A percentile compares a stretch with the other conserved stretches of the same genome.
phyloP scores from a whole-genome alignment of 2,888 invertebrate genomes.

The Lamellibrachia columna region DNA sequence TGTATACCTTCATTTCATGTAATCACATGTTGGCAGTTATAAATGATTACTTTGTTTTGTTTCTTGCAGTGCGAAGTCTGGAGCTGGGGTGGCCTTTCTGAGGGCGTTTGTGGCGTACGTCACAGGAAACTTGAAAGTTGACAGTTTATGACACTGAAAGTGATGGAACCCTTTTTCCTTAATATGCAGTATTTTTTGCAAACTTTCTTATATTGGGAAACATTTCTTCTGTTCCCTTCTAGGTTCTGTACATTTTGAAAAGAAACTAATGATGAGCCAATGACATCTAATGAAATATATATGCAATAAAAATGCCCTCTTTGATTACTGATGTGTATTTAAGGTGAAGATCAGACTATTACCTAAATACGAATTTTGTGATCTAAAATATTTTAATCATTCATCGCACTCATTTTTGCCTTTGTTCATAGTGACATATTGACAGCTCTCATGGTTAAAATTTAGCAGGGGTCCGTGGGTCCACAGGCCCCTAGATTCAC shows the following conservation, averaged over 20 bases:
- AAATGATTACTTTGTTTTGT: neutral
- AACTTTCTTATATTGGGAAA: neutral
- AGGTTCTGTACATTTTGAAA: neutral
- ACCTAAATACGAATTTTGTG: neutral
- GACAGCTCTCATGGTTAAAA: too few relatives aligned
- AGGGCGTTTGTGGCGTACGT: slow-evolving; percentile 28
- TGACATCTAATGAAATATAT: neutral
- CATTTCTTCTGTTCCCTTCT: neutral
- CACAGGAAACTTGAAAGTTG: slow-evolving; percentile 29
- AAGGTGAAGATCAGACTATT: neutral
- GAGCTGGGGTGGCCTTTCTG: slow-evolving; percentile 27
- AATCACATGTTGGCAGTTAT: neutral
- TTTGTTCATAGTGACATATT: too few relatives aligned
- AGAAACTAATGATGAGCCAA: neutral
- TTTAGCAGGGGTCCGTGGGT: too few relatives aligned
- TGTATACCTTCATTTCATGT: neutral
- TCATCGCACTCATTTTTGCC: too few relatives aligned
- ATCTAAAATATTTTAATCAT: neutral
- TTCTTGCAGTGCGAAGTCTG: slow-evolving; percentile 28
- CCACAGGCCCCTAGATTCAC: too few relatives aligned
- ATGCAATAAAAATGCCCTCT: neutral
- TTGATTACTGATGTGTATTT: neutral
- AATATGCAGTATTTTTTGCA: neutral
- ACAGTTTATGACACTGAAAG: neutral
- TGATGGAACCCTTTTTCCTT: neutral